These are phyloP conservation scores for Ceuthmochares aereus DNA, from an alignment of 2,113 vertebrate species.

Conservation along the genomic window DNA sequence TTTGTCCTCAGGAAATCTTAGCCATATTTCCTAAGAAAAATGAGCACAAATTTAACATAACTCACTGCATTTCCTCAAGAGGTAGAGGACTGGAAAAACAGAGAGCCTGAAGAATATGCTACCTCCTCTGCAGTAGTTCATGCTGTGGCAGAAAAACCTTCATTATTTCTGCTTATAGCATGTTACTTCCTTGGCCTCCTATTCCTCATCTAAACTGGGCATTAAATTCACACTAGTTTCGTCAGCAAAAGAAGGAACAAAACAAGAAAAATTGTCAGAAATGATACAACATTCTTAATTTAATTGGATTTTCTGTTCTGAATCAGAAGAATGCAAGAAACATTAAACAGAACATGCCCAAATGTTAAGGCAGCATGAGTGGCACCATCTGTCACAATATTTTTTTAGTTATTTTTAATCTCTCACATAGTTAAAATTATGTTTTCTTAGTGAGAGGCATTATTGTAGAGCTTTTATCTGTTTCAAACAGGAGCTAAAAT, in stretches of 20 bases:
- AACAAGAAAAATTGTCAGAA: conserved; percentile 51
- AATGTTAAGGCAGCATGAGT: conserved; percentile 72
- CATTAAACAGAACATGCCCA: conserved; percentile 65
- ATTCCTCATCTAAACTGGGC: neutral
- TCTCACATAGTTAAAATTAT: conserved; percentile 67
- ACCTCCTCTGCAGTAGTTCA: neutral
- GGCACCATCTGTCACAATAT: conserved; percentile 77
- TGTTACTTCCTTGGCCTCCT: neutral
- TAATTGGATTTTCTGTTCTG: conserved; percentile 73
- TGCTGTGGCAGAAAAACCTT: neutral
- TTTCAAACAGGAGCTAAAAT: conserved; percentile 42
- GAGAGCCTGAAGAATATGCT: neutral
- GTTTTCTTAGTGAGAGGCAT: conserved; percentile 59
- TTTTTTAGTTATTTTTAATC: conserved; percentile 76
- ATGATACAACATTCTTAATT: conserved; percentile 25
- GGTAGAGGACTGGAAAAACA: neutral
- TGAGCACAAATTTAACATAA: conserved; percentile 3
- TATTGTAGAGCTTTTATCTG: conserved; percentile 49
- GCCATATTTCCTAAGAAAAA: neutral
- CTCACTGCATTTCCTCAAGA: conserved; percentile 13
- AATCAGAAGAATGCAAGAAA: conserved; percentile 61
- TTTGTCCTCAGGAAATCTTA: neutral
- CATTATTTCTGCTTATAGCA: neutral
- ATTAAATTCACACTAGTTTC: conserved; percentile 5
- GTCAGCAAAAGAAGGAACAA: conserved; percentile 9